phyloP scores from a whole-genome alignment of 2,888 invertebrate genomes.

The Ophioninae sp. region DNA sequence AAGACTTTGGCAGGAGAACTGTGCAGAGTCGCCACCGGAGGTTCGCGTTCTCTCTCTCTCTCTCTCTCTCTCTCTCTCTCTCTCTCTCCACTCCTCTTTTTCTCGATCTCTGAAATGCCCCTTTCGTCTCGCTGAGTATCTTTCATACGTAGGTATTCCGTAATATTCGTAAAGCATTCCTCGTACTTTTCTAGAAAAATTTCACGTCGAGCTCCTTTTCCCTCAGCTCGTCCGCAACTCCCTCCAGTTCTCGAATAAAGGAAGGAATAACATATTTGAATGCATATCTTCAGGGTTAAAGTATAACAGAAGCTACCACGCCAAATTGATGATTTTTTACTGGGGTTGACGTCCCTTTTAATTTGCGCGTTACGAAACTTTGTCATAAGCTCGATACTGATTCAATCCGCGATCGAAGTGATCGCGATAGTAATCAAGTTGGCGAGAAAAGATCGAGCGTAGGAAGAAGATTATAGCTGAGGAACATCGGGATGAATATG shows the following conservation, averaged over 20 bases:
- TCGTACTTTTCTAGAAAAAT: not conserved
- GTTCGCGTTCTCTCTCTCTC: not conserved
- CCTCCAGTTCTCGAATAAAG: not conserved
- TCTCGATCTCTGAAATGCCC: not conserved
- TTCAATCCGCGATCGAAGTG: not conserved
- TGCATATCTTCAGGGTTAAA: not conserved
- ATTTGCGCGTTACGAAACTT: not conserved
- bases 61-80: constrained; percentile 26
- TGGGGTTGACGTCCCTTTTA: not conserved
- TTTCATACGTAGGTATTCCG: not conserved
- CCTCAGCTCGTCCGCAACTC: not conserved
- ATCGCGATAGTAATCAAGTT: too few species aligned
- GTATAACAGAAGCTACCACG: not conserved
- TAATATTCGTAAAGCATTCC: not conserved
- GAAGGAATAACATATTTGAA: not conserved
- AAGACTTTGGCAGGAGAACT: constrained; percentile 59
- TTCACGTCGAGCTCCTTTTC: not conserved
- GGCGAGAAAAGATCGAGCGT: too few species aligned
- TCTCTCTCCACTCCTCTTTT: not conserved
- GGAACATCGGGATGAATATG: too few species aligned
- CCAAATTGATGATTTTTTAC: not conserved
- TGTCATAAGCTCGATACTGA: not conserved
- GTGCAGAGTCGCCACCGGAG: constrained; percentile 46
- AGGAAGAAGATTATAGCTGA: too few species aligned
- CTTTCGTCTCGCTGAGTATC: not conserved